Evolutionary conservation across 2,113 vertebrate species (phyloP).

Genomic region (Peromyscus maniculatus): DNA sequence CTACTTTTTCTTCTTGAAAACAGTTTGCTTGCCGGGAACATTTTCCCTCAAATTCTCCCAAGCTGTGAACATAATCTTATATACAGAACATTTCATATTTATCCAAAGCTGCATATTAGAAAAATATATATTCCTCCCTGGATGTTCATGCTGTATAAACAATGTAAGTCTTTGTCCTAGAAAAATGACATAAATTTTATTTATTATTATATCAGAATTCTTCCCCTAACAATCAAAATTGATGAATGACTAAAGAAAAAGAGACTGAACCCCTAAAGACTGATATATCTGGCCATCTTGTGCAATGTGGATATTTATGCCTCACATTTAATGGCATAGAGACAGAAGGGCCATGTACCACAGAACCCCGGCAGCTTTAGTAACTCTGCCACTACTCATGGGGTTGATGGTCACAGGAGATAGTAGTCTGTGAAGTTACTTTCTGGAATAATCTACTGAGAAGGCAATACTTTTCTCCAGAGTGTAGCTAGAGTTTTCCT

Average conservation of each 20-base stretch:
- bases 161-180: slow-evolving; percentile 60
- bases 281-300: slow-evolving; percentile 49
- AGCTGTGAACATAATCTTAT: slow-evolving; percentile 71
- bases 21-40: slow-evolving; percentile 40
- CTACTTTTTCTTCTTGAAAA: slow-evolving; percentile 75
- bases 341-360: slow-evolving; percentile 59
- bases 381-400: slow-evolving; percentile 47
- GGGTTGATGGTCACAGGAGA: slow-evolving; percentile 25
- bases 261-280: slow-evolving; percentile 34
- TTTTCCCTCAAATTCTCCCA: slow-evolving; percentile 69
- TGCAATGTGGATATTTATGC: slow-evolving; percentile 29
- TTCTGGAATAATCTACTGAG: too few relatives aligned
- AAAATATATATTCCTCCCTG: slow-evolving; percentile 53
- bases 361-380: slow-evolving; percentile 59
- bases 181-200: slow-evolving; percentile 67
- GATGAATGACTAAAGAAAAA: slow-evolving; percentile 66
- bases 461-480: too few relatives aligned
- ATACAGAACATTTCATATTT: slow-evolving; percentile 70
- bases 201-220: slow-evolving; percentile 51
- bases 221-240: slow-evolving; percentile 68
- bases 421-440: not conserved
- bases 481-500: too few relatives aligned
- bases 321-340: slow-evolving; percentile 60
- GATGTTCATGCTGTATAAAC: slow-evolving; percentile 68
- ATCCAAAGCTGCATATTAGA: slow-evolving; percentile 67